Percentiles rank a stretch among this genome's conserved stretches.
phyloP scores from a whole-genome alignment of 2,113 vertebrate species.

The Hypomesus transpacificus region DNA sequence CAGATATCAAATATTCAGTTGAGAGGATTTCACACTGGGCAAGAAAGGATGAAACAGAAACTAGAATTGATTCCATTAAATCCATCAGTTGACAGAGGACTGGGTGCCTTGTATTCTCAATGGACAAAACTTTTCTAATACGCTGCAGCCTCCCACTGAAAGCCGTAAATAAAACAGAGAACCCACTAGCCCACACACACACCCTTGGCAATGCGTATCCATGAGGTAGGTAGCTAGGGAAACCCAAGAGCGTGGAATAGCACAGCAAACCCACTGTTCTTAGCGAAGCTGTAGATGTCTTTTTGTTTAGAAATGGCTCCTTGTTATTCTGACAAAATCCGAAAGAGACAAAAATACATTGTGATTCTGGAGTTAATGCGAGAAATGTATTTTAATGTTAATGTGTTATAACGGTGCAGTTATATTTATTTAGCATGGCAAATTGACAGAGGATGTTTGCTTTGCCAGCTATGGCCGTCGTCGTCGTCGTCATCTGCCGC shows the following conservation, averaged over 20 bases:
- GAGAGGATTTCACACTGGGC: conserved; percentile 5
- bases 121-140: not conserved
- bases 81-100: not conserved
- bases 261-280: not conserved
- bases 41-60: not conserved
- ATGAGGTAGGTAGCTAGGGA: not conserved
- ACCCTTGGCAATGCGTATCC: not conserved
- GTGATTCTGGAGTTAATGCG: no score
- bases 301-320: not conserved
- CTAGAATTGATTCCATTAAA: not conserved
- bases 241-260: not conserved
- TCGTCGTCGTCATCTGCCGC: no score
- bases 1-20: not conserved
- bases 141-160: not conserved
- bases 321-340: not conserved
- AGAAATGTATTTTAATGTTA: no score
- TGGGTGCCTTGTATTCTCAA: not conserved
- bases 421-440: no score
- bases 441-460: no score
- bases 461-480: no score
- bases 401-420: no score
- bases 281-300: not conserved
- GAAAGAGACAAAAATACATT: no score
- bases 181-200: not conserved
- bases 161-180: not conserved